Percentiles rank a stretch among this genome's conserved stretches.
phyloP scores from a whole-genome alignment of 2,113 vertebrate species.

The Ondatra zibethicus region DNA sequence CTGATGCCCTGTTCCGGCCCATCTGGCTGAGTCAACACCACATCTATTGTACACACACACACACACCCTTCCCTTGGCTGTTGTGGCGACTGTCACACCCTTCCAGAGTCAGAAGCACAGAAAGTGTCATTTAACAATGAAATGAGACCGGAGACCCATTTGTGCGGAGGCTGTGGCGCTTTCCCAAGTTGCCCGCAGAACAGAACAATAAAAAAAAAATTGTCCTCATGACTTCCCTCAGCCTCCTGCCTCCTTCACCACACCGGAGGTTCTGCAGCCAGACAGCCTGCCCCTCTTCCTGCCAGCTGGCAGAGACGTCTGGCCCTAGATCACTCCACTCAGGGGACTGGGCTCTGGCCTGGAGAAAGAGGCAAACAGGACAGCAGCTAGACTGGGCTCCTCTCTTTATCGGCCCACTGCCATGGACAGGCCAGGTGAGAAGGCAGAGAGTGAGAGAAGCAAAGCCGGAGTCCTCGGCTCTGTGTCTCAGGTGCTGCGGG shows the following conservation, averaged over 20 bases:
- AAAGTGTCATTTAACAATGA: constrained; percentile 52
- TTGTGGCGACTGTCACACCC: constrained; percentile 9
- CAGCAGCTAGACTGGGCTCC: background rate
- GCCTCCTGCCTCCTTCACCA: background rate
- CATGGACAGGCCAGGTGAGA: background rate
- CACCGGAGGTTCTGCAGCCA: background rate
- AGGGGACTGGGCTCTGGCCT: background rate
- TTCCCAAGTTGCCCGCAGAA: constrained; percentile 84
- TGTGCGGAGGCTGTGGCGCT: constrained; percentile 81
- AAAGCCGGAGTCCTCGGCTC: background rate
- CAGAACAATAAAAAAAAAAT: constrained; percentile 85
- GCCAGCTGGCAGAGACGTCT: background rate
- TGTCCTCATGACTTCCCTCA: constrained; percentile 81
- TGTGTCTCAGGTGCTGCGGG: background rate
- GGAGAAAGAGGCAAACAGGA: background rate
- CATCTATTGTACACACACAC: background rate
- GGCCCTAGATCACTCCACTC: background rate
- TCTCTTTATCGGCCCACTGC: background rate
- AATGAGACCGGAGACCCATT: constrained; percentile 75
- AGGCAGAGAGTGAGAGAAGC: background rate
- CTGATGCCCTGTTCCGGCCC: background rate
- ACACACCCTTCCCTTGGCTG: background rate
- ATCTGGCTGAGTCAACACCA: background rate
- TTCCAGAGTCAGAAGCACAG: constrained; percentile 38
- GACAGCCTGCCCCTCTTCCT: background rate